Conservation (phyloP, 1,140 invertebrate genomes). For the Oryctes rhinoceros region DNA sequence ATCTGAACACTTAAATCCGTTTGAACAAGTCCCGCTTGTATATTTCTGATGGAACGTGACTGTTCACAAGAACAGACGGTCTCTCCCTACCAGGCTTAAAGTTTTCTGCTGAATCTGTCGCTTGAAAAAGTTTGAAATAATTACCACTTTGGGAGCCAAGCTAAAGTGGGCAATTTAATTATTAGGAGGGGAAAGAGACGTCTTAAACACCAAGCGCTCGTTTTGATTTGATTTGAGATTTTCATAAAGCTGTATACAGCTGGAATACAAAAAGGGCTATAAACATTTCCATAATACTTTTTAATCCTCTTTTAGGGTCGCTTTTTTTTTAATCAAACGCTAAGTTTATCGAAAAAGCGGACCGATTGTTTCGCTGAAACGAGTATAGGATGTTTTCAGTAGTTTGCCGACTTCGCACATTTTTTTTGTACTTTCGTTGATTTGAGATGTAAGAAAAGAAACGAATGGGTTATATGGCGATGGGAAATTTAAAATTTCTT, state of each 20-base stretch:
- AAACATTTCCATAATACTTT: conserved; percentile 12
- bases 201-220: background rate
- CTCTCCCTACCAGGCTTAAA: background rate
- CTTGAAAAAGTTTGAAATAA: conserved; percentile 31
- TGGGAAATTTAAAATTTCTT: no score
- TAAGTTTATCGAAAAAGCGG: conserved; percentile 6
- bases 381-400: background rate
- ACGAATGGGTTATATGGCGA: no score
- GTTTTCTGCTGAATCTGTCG: conserved; percentile 18
- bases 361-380: background rate
- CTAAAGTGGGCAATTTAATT: conserved; percentile 27
- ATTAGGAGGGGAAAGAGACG: background rate
- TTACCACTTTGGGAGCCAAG: conserved; percentile 22
- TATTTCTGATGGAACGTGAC: conserved; percentile 25
- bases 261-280: conserved; percentile 5
- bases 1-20: conserved; percentile 24
- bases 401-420: background rate
- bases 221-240: conserved; percentile 20
- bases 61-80: conserved; percentile 13
- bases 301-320: background rate
- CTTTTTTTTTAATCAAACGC: background rate
- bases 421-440: no score
- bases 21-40: conserved; percentile 26
- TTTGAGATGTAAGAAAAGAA: no score
- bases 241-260: background rate